These are phyloP conservation scores for Cochlearius cochlearius DNA, from an alignment of 2,113 vertebrate genomes.

Conservation along the genomic window DNA sequence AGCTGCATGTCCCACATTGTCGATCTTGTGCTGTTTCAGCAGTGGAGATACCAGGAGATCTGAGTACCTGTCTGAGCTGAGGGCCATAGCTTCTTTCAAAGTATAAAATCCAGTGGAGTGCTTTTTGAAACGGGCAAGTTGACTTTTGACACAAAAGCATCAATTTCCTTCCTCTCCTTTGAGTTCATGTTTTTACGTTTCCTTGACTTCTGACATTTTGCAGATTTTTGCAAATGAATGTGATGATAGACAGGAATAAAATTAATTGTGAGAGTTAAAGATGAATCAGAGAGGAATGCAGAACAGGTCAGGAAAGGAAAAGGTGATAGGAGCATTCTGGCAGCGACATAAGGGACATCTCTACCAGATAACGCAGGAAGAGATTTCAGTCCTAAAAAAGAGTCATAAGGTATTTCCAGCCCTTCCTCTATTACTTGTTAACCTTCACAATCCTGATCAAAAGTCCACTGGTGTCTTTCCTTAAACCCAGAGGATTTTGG, in stretches of 20 bases:
- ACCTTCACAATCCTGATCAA: background rate
- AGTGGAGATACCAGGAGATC: background rate
- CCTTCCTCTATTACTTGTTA: fast-evolving
- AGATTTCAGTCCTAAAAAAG: fast-evolving
- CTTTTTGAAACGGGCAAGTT: background rate
- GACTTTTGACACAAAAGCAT: background rate
- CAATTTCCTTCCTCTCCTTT: background rate
- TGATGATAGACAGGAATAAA: background rate
- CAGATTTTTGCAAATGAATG: background rate
- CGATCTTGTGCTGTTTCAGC: background rate
- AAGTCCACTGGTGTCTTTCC: background rate
- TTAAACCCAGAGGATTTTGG: background rate
- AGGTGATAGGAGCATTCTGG: background rate
- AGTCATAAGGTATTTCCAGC: fast-evolving
- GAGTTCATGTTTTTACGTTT: background rate
- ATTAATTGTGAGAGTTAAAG: background rate
- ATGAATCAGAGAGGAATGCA: background rate
- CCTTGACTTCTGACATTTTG: background rate
- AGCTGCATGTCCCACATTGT: fast-evolving
- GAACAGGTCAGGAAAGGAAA: background rate
- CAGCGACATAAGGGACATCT: background rate
- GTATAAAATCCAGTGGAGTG: background rate
- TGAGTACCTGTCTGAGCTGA: background rate
- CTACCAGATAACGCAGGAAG: background rate
- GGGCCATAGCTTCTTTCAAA: background rate